Conservation (phyloP, 2,888 invertebrate species). For the Oxycera nigricornis region DNA sequence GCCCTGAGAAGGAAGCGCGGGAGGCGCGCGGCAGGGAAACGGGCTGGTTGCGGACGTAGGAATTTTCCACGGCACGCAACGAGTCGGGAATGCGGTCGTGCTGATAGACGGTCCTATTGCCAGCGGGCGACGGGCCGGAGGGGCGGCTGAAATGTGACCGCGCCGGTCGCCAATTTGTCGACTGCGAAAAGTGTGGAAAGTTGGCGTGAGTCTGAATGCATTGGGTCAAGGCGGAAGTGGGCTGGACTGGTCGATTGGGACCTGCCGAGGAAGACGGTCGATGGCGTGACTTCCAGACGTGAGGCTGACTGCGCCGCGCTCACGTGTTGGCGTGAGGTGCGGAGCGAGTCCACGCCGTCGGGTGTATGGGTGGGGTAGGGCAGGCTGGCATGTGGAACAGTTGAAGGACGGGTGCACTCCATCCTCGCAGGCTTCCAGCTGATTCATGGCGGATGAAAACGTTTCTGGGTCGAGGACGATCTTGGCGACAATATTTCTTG, state of each 20-base stretch:
- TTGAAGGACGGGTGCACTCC: neutral
- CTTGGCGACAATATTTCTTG: no score
- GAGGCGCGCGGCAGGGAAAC: neutral
- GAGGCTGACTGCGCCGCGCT: neutral
- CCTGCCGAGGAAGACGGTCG: neutral
- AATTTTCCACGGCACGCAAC: slow-evolving; percentile 18
- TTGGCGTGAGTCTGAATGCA: slow-evolving; percentile 6
- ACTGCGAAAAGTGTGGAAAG: neutral
- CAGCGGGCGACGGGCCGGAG: neutral
- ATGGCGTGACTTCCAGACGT: neutral
- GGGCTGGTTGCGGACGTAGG: neutral
- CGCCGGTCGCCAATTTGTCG: slow-evolving; percentile 15
- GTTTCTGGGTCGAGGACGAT: no score
- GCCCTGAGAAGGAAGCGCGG: neutral
- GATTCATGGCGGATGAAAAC: neutral
- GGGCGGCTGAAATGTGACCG: neutral
- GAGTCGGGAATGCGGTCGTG: slow-evolving; percentile 2
- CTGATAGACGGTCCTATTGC: neutral
- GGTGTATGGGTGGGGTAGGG: neutral
- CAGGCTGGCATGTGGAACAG: no score
- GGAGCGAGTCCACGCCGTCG: neutral
- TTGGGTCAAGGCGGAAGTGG: neutral
- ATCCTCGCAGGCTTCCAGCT: neutral
- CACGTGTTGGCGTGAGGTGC: neutral
- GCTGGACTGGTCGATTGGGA: neutral